Evolutionary conservation across 1,140 invertebrate species (phyloP).

Genomic region (Brachionus calyciflorus): DNA sequence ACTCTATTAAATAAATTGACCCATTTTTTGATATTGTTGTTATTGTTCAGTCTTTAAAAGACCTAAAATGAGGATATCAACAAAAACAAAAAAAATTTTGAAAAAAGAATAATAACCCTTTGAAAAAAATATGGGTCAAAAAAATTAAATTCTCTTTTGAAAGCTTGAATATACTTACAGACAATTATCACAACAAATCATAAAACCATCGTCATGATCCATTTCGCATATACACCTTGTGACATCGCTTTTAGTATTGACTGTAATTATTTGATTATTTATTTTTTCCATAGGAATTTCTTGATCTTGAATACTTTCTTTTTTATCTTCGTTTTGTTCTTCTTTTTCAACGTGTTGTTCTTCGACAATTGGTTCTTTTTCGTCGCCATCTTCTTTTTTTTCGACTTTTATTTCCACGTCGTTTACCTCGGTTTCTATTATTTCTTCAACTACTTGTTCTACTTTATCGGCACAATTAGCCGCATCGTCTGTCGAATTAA

Average conservation of each 20-base stretch:
- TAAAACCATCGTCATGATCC: conserved; percentile 36
- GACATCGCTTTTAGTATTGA: not conserved
- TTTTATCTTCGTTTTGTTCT: not conserved
- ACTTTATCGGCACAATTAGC: not conserved
- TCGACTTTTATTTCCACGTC: no score
- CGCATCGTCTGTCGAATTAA: conserved; percentile 8
- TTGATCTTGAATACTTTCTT: not conserved
- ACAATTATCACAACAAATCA: conserved; percentile 37
- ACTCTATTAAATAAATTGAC: no score
- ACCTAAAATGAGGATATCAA: no score
- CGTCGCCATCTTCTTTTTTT: not conserved
- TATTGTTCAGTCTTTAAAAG: no score
- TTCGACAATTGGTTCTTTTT: not conserved
- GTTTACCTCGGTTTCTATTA: no score
- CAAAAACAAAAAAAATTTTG: no score
- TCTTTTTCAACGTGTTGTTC: no score
- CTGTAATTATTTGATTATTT: not conserved
- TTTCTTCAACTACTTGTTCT: no score
- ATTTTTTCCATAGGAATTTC: no score
- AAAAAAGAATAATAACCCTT: no score
- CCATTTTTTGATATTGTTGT: no score
- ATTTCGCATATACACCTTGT: conserved; percentile 30
- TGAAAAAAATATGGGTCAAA: not conserved
- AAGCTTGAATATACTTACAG: conserved; percentile 5
- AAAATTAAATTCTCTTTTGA: not conserved